Conservation (phyloP, 2,888 invertebrate species). For the Sphaeridia pumilis region DNA sequence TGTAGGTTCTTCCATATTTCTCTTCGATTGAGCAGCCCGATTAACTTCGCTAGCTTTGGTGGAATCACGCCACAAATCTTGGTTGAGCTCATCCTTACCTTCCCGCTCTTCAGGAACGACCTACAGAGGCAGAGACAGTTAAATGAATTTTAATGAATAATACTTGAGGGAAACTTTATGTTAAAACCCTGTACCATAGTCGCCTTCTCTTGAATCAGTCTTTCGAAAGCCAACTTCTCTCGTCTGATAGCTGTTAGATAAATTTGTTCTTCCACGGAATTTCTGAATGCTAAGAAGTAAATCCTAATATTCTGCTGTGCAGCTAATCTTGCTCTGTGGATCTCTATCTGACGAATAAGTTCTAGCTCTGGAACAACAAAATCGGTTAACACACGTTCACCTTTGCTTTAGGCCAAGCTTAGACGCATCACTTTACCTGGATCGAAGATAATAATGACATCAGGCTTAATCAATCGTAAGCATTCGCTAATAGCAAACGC, state of each 20-base stretch:
- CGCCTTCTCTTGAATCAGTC: conserved; percentile 79
- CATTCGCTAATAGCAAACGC: conserved; percentile 27
- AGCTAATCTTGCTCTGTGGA: conserved; percentile 32
- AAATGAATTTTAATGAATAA: no score
- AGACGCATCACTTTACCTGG: no score
- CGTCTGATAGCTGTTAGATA: conserved; percentile 78
- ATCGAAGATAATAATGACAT: conserved; percentile 33
- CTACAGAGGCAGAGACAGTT: conserved; percentile 53
- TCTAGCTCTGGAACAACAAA: conserved; percentile 32
- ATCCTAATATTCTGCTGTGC: conserved; percentile 50
- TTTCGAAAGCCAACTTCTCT: conserved; percentile 91
- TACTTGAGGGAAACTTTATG: no score
- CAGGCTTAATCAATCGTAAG: conserved; percentile 26
- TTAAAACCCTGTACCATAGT: conserved; percentile 25
- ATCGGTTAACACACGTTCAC: no score
- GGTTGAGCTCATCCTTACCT: conserved; percentile 60
- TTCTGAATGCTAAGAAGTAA: conserved; percentile 79
- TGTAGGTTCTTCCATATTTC: conserved; percentile 40
- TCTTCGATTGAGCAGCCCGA: conserved; percentile 44
- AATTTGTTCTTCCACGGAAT: conserved; percentile 93
- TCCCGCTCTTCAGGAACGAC: conserved; percentile 79
- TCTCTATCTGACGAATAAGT: conserved; percentile 31
- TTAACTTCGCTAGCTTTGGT: conserved; percentile 39
- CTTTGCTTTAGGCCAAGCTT: no score
- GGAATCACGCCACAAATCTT: conserved; percentile 40